Conservation (phyloP, 2,797 vertebrate genomes). For the Thunnus albacares region DNA sequence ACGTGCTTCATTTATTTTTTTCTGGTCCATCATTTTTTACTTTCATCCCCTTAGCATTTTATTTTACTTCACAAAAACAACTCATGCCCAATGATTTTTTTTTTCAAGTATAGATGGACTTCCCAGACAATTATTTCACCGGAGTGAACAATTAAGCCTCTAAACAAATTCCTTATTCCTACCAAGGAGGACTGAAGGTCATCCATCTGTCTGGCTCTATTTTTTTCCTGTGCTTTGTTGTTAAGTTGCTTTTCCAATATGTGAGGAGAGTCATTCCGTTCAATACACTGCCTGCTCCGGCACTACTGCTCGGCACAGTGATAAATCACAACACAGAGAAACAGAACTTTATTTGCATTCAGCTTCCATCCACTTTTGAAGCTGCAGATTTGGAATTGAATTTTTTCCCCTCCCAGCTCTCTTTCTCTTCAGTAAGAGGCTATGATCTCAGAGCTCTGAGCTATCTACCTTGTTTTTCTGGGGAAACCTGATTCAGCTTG, state of each 20-base stretch:
- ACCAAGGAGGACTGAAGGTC: slow-evolving; percentile 85
- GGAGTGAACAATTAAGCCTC: slow-evolving; percentile 80
- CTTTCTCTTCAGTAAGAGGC: slow-evolving; percentile 72
- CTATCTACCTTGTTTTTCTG: slow-evolving; percentile 67
- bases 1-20: slow-evolving; percentile 53
- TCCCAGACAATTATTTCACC: slow-evolving; percentile 71
- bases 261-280: slow-evolving; percentile 81
- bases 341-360: slow-evolving; percentile 87
- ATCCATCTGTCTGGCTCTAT: slow-evolving; percentile 80
- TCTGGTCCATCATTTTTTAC: slow-evolving; percentile 47
- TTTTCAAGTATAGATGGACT: slow-evolving; percentile 48
- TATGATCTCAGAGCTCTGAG: slow-evolving; percentile 73
- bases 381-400: slow-evolving; percentile 81
- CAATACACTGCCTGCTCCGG: slow-evolving; percentile 78
- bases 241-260: slow-evolving; percentile 83
- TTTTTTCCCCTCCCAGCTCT: slow-evolving; percentile 69
- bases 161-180: slow-evolving; percentile 78
- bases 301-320: slow-evolving; percentile 77
- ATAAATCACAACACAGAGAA: slow-evolving; percentile 86
- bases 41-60: slow-evolving; percentile 53
- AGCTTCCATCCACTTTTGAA: slow-evolving; percentile 83
- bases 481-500: slow-evolving; percentile 63
- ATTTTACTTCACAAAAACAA: slow-evolving; percentile 55
- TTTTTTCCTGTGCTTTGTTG: slow-evolving; percentile 81
- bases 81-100: slow-evolving; percentile 22